Conservation (phyloP, 2,888 invertebrate species). For the Troglohyphantes excavatus region DNA sequence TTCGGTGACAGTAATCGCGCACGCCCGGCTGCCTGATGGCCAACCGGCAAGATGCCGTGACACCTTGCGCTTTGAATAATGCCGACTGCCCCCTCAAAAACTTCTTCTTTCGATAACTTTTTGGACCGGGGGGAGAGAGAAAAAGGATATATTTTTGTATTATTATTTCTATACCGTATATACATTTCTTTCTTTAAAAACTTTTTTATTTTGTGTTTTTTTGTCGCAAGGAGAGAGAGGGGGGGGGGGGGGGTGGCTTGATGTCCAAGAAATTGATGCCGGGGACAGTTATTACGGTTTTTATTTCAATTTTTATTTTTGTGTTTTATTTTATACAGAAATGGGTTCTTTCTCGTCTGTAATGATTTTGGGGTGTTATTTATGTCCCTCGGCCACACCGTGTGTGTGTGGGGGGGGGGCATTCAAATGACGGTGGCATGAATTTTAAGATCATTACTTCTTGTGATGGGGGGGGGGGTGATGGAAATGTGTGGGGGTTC, state of each 20-base stretch:
- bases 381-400: conserved; percentile 48
- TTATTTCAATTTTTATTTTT: conserved; percentile 33
- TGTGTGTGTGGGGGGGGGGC: conserved; percentile 40
- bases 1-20: conserved; percentile 77
- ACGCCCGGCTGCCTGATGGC: conserved; percentile 75
- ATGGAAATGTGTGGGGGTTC: not conserved
- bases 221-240: too few relatives aligned
- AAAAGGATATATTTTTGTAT: conserved; percentile 33
- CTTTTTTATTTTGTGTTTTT: conserved; percentile 27
- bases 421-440: conserved; percentile 69
- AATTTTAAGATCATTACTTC: conserved; percentile 61
- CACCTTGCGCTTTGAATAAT: conserved; percentile 78
- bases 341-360: conserved; percentile 43
- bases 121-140: conserved; percentile 27
- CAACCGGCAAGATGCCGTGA: conserved; percentile 76
- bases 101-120: conserved; percentile 65
- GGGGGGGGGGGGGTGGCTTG: conserved; percentile 50
- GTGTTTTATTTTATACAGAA: not conserved
- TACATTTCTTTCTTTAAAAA: not conserved
- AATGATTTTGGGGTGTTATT: conserved; percentile 65
- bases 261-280: conserved; percentile 77
- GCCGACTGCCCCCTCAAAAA: conserved; percentile 35
- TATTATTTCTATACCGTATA: conserved; percentile 36
- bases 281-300: conserved; percentile 60
- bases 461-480: not conserved